Percentiles rank a stretch among this genome's conserved stretches.
phyloP scores from a whole-genome alignment of 2,888 invertebrate genomes.

The Trichopoda pennipes region DNA sequence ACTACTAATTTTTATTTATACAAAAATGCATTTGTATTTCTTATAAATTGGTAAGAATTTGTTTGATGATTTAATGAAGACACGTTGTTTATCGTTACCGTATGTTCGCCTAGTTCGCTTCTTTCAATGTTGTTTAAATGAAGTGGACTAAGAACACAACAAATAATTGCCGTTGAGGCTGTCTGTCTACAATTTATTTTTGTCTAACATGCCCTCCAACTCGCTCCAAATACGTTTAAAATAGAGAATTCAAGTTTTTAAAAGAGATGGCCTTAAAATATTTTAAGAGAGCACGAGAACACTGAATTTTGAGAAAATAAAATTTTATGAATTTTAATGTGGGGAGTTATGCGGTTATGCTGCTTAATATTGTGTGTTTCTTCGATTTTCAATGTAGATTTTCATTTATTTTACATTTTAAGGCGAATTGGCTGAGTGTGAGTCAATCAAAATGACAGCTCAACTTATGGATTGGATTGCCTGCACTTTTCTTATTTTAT shows the following conservation, averaged over 20 bases:
- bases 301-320: too few species aligned
- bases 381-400: not conserved
- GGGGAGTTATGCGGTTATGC: not conserved
- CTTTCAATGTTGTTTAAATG: conserved; percentile 42
- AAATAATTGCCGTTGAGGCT: conserved; percentile 46
- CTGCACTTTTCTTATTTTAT: conserved; percentile 61
- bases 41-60: not conserved
- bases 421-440: conserved; percentile 64
- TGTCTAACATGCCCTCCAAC: conserved; percentile 34
- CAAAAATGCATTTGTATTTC: not conserved
- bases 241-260: not conserved
- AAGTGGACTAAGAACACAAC: conserved; percentile 43
- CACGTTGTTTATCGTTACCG: conserved; percentile 47
- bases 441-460: conserved; percentile 64
- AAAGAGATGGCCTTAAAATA: not conserved
- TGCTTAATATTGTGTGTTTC: not conserved
- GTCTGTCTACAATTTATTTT: conserved; percentile 31
- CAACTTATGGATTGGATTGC: conserved; percentile 59
- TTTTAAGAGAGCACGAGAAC: conserved; percentile 13
- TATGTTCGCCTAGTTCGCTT: conserved; percentile 15
- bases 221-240: conserved; percentile 14
- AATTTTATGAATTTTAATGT: not conserved
- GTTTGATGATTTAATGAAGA: conserved; percentile 34
- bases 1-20: not conserved
- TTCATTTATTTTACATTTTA: conserved; percentile 13